phyloP scores from a whole-genome alignment of 1,140 invertebrate genomes.

The Drosophila lowei region DNA sequence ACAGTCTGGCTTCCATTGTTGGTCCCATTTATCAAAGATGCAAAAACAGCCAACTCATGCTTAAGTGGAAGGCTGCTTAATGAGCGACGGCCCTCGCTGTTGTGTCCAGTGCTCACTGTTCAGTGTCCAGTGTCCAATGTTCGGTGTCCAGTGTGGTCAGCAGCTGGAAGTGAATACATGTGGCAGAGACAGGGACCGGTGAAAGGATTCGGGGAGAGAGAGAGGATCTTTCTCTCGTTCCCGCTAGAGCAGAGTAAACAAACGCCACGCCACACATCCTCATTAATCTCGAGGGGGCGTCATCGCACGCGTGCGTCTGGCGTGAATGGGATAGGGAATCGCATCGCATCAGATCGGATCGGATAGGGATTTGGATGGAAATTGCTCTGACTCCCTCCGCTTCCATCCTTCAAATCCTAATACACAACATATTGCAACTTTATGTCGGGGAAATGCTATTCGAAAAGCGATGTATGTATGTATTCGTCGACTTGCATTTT shows the following conservation, averaged over 20 bases:
- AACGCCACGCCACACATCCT: constrained; percentile 55
- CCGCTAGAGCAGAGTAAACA: constrained; percentile 59
- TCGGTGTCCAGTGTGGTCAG: constrained; percentile 69
- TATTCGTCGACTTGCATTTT: constrained; percentile 19
- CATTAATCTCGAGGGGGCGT: constrained; percentile 78
- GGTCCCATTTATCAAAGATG: constrained; percentile 57
- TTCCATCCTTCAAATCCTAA: constrained; percentile 30
- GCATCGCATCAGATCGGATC: constrained; percentile 11
- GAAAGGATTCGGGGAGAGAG: constrained; percentile 52
- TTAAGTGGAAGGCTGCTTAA: constrained; percentile 73
- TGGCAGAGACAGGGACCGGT: constrained; percentile 34
- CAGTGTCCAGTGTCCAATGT: constrained; percentile 19
- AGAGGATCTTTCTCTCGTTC: no score
- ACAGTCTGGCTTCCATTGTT: constrained; percentile 1
- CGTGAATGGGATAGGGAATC: constrained; percentile 25
- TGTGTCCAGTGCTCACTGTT: background rate
- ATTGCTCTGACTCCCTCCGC: constrained; percentile 19
- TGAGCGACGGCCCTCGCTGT: constrained; percentile 35
- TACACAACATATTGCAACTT: constrained; percentile 79
- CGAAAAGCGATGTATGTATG: constrained; percentile 1
- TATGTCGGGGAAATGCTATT: constrained; percentile 54
- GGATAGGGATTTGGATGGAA: constrained; percentile 3
- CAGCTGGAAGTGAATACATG: constrained; percentile 63
- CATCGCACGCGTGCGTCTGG: constrained; percentile 40
- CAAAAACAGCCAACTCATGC: constrained; percentile 67